Evolutionary conservation across 2,888 invertebrate genomes (phyloP).

Genomic region (Acanthococcus lagerstroemiae): DNA sequence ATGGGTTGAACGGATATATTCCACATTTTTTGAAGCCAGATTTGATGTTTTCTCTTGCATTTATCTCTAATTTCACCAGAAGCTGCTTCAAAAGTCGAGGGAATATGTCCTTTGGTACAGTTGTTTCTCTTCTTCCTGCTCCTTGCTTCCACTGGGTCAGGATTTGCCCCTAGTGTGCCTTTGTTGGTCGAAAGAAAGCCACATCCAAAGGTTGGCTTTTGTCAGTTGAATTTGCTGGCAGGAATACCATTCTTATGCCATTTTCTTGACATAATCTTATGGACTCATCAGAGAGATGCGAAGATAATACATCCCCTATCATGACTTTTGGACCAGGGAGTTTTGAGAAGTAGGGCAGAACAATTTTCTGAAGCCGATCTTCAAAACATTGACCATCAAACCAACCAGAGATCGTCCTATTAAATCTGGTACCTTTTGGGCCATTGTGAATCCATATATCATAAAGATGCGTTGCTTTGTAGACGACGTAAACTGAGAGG

Average conservation of each 20-base stretch:
- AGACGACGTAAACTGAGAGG: slow-evolving; percentile 34
- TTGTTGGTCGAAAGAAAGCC: slow-evolving; percentile 34
- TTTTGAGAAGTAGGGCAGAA: slow-evolving; percentile 22
- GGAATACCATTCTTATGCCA: slow-evolving; percentile 33
- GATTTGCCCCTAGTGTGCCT: slow-evolving; percentile 33
- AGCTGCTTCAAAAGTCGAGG: slow-evolving; percentile 11
- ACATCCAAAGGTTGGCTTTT: slow-evolving; percentile 35
- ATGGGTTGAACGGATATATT: slow-evolving; percentile 1
- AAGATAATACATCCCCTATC: slow-evolving; percentile 16
- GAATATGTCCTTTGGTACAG: slow-evolving; percentile 8
- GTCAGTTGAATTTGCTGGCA: slow-evolving; percentile 34
- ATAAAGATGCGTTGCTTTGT: slow-evolving; percentile 34
- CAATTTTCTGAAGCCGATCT: slow-evolving; percentile 31
- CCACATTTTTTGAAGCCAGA: slow-evolving; percentile 14
- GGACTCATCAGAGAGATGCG: slow-evolving; percentile 32
- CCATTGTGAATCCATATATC: slow-evolving; percentile 32
- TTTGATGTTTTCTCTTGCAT: slow-evolving; percentile 13
- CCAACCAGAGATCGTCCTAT: slow-evolving; percentile 38
- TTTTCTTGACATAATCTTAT: slow-evolving; percentile 32
- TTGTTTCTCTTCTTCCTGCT: neutral
- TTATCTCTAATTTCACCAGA: neutral
- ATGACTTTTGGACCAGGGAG: slow-evolving; percentile 31
- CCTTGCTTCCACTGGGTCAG: slow-evolving; percentile 19
- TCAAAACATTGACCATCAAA: slow-evolving; percentile 33
- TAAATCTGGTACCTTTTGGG: slow-evolving; percentile 32